phyloP scores from a whole-genome alignment of 1,140 invertebrate genomes.

The Ceratina japonica region DNA sequence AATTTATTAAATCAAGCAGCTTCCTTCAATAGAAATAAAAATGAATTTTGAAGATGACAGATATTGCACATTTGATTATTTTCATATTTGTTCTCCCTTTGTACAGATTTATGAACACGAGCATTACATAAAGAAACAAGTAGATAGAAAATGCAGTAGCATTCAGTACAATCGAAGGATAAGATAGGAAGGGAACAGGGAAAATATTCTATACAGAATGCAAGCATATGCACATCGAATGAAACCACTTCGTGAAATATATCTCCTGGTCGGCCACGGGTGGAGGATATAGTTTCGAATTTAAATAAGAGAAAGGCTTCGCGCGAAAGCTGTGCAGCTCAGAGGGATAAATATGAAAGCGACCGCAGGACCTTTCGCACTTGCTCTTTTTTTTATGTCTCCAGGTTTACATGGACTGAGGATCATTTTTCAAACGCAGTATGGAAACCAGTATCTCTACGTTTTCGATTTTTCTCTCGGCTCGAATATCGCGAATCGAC shows the following conservation, averaged over 20 bases:
- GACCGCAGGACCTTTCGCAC: not conserved
- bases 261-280: not conserved
- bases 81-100: no score
- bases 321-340: not conserved
- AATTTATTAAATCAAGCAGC: no score
- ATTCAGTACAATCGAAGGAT: not conserved
- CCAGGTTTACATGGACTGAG: no score
- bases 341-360: not conserved
- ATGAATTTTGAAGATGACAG: no score
- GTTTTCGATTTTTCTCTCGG: not conserved
- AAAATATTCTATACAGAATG: conserved; percentile 1
- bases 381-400: conserved; percentile 6
- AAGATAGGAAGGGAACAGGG: not conserved
- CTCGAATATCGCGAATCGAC: not conserved
- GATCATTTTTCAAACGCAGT: conserved; percentile 2
- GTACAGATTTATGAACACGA: no score
- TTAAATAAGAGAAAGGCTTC: not conserved
- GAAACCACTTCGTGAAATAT: conserved; percentile 5
- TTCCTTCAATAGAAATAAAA: no score
- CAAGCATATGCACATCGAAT: not conserved
- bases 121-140: not conserved
- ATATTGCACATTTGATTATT: no score
- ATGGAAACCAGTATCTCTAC: not conserved
- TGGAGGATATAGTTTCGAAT: not conserved
- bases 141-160: not conserved